These are phyloP conservation scores for Drosophila paranaensis DNA, from an alignment of 2,888 invertebrate genomes.

Conservation along the genomic window DNA sequence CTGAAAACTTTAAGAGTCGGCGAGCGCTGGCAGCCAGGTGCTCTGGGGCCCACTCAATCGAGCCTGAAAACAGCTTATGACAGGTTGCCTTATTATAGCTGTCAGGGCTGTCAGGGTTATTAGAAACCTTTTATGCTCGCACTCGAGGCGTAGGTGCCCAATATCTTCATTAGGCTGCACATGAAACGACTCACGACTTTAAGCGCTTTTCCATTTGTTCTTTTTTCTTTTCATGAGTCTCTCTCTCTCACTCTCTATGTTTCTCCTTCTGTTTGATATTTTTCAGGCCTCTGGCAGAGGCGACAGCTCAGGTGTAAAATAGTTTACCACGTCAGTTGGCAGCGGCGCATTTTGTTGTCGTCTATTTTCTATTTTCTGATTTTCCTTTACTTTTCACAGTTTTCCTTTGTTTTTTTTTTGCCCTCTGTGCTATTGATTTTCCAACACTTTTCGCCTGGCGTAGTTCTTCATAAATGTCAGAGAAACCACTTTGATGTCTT, in stretches of 20 bases:
- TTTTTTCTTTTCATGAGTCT: background rate
- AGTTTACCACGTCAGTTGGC: slow-evolving; percentile 72
- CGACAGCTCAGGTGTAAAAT: slow-evolving; percentile 77
- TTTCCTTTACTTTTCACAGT: slow-evolving; percentile 50
- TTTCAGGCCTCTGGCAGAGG: slow-evolving; percentile 56
- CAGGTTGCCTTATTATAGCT: slow-evolving; percentile 77
- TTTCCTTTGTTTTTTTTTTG: slow-evolving; percentile 30
- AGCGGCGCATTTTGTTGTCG: slow-evolving; percentile 35
- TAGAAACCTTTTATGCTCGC: slow-evolving; percentile 36
- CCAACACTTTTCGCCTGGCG: slow-evolving; percentile 57
- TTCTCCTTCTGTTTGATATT: background rate
- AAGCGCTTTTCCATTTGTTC: slow-evolving; percentile 57
- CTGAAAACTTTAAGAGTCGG: slow-evolving; percentile 59
- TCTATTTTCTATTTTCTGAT: slow-evolving; percentile 36
- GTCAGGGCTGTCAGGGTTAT: slow-evolving; percentile 70
- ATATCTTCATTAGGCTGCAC: slow-evolving; percentile 66
- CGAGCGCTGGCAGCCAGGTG: background rate
- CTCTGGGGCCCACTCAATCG: slow-evolving; percentile 56
- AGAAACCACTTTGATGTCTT: slow-evolving; percentile 76
- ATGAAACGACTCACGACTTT: slow-evolving; percentile 40
- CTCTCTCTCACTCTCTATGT: background rate
- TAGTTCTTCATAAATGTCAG: slow-evolving; percentile 67
- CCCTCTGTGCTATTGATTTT: slow-evolving; percentile 60
- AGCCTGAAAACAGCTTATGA: slow-evolving; percentile 71
- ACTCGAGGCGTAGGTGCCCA: slow-evolving; percentile 9